These are phyloP conservation scores for Hypotaenidia philippensis DNA, from an alignment of 2,797 vertebrate genomes.

Conservation along the genomic window DNA sequence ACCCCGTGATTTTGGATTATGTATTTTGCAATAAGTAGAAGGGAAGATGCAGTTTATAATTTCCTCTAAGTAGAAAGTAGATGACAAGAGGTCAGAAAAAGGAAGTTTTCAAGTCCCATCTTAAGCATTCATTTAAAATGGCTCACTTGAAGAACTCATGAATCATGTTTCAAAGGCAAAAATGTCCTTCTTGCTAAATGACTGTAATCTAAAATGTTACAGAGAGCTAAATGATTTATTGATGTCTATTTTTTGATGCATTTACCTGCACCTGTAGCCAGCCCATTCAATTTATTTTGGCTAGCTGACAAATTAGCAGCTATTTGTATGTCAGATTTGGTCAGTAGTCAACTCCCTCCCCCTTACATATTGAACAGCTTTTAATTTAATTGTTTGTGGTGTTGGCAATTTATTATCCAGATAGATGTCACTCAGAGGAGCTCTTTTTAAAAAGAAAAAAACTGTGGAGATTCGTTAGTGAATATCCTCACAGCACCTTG, in stretches of 20 bases:
- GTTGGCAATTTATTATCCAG: conserved; percentile 27
- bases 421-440: conserved; percentile 15
- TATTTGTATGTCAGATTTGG: conserved; percentile 55
- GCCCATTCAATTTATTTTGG: conserved; percentile 62
- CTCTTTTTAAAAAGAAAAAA: background rate
- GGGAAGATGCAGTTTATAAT: background rate
- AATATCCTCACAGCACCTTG: background rate
- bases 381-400: conserved; percentile 57
- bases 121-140: background rate
- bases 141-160: background rate
- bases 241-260: conserved; percentile 38
- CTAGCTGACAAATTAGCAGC: conserved; percentile 59
- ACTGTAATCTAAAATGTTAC: conserved; percentile 9
- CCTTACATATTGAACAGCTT: conserved; percentile 38
- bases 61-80: background rate
- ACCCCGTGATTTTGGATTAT: background rate
- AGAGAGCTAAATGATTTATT: conserved; percentile 57
- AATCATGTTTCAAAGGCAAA: conserved; percentile 18
- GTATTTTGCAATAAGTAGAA: background rate
- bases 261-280: conserved; percentile 50
- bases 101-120: background rate
- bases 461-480: background rate
- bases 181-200: conserved; percentile 18
- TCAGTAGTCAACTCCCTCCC: conserved; percentile 30
- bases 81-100: background rate